These are phyloP conservation scores for Lysandra bellargus DNA, from an alignment of 2,888 invertebrate genomes.

Conservation along the genomic window DNA sequence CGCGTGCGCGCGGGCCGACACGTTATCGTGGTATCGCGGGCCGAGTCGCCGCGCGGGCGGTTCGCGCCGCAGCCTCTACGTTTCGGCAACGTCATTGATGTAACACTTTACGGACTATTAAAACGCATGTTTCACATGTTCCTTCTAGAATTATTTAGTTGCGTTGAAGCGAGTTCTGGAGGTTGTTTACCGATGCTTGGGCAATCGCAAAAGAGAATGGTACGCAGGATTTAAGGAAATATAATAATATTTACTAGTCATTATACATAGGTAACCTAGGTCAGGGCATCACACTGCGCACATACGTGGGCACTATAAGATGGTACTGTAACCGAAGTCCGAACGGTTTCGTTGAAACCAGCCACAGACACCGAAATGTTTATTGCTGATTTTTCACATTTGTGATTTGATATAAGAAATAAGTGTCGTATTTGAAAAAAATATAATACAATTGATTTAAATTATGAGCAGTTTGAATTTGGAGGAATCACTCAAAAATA, in stretches of 20 bases:
- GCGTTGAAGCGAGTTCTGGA: neutral
- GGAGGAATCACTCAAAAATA: too few species aligned
- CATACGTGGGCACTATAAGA: too few species aligned
- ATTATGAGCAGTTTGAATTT: too few species aligned
- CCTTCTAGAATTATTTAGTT: constrained; percentile 15
- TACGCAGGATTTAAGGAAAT: neutral
- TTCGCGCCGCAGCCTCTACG: constrained; percentile 1
- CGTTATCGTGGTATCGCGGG: constrained; percentile 15
- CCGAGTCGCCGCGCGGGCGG: neutral
- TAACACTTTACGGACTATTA: constrained; percentile 22
- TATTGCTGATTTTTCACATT: too few species aligned
- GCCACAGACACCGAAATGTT: too few species aligned
- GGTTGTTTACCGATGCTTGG: neutral
- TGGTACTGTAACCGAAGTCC: too few species aligned
- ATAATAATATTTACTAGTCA: neutral
- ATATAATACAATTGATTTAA: too few species aligned
- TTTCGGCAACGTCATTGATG: constrained; percentile 26
- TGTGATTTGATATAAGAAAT: too few species aligned
- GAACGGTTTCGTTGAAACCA: too few species aligned
- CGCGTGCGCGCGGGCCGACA: constrained; percentile 50
- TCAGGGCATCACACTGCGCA: too few species aligned
- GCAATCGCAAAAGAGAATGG: neutral
- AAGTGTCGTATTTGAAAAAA: too few species aligned
- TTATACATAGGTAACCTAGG: neutral
- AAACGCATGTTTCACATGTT: constrained; percentile 17